These are phyloP conservation scores for Eilema sororculum DNA, from an alignment of 2,888 invertebrate species.

Conservation along the genomic window DNA sequence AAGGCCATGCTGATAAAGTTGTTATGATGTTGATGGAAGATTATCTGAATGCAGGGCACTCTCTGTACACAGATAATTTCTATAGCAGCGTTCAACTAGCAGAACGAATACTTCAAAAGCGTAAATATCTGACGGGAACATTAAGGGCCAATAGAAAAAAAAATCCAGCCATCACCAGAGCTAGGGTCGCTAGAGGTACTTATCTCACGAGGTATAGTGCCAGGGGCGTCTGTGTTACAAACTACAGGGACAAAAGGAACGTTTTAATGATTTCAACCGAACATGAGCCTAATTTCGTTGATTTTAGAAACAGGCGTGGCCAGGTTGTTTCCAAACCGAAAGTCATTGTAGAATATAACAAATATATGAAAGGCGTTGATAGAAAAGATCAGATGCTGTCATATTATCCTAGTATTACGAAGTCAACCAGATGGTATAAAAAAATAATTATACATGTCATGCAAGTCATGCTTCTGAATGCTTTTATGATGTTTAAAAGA, in stretches of 20 bases:
- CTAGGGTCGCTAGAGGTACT: conserved; percentile 6
- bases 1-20: conserved; percentile 36
- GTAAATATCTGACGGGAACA: conserved; percentile 31
- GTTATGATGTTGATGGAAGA: conserved; percentile 30
- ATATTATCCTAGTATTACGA: conserved; percentile 27
- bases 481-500: conserved; percentile 4
- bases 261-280: conserved; percentile 25
- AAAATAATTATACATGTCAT: conserved; percentile 29
- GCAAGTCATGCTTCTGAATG: conserved; percentile 25
- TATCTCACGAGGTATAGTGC: conserved; percentile 7
- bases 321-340: conserved; percentile 2
- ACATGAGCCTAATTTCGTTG: conserved; percentile 15
- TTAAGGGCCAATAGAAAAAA: conserved; percentile 24
- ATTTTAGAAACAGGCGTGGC: background rate
- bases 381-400: conserved; percentile 28
- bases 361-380: too few relatives aligned
- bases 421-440: conserved; percentile 33
- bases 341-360: conserved; percentile 10
- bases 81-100: conserved; percentile 31
- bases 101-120: conserved; percentile 23
- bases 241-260: conserved; percentile 25
- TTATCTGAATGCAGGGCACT: conserved; percentile 30
- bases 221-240: conserved; percentile 14
- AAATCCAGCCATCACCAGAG: conserved; percentile 9
- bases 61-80: conserved; percentile 33